These are phyloP conservation scores for Lycodopsis pacificus DNA, from an alignment of 2,797 vertebrate genomes.

Conservation along the genomic window DNA sequence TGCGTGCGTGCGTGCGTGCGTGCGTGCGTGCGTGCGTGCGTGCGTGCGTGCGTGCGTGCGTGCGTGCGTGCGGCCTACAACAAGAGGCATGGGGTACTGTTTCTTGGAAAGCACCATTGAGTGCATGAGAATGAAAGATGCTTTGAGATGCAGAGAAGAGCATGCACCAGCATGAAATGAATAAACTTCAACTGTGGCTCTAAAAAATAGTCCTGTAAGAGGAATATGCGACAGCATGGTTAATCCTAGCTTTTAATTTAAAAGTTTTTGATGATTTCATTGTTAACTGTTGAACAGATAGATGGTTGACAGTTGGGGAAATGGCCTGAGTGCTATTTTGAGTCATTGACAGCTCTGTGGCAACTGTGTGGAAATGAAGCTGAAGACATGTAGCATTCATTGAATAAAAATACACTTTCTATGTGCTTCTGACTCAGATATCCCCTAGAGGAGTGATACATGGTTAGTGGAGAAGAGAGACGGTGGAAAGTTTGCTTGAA, in stretches of 20 bases:
- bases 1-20: too few species aligned
- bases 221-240: constrained; percentile 18
- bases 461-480: not conserved
- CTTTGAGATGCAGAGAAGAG: constrained; percentile 19
- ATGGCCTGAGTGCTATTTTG: constrained; percentile 55
- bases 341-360: constrained; percentile 55
- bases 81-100: not conserved
- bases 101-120: not conserved
- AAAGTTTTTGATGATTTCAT: constrained; percentile 31
- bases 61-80: not conserved
- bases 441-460: constrained; percentile 27
- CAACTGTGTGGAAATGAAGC: constrained; percentile 47
- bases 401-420: constrained; percentile 60
- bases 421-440: constrained; percentile 34
- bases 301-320: constrained; percentile 50
- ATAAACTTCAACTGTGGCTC: constrained; percentile 14
- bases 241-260: constrained; percentile 48
- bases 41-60: too few species aligned
- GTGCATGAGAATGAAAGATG: not conserved
- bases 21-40: too few species aligned
- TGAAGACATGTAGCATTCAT: constrained; percentile 52
- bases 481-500: constrained; percentile 12
- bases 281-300: constrained; percentile 32
- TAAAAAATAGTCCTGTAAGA: constrained; percentile 8
- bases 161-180: not conserved